Conservation (phyloP, 2,888 invertebrate genomes). For the Acronicta psi region DNA sequence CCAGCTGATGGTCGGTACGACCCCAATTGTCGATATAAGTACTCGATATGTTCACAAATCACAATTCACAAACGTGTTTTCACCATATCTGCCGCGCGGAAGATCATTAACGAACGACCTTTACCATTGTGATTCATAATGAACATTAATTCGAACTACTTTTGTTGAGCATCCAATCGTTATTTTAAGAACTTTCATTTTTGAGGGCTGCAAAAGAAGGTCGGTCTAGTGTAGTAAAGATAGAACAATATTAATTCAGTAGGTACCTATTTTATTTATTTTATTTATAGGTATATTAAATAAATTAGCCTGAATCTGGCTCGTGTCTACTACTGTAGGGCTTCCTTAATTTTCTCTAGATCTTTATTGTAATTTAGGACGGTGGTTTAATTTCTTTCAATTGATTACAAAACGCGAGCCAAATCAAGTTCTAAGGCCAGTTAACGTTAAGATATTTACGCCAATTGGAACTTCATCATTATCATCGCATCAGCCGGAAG, state of each 20-base stretch:
- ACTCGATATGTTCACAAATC: slow-evolving; percentile 38
- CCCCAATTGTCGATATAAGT: slow-evolving; percentile 22
- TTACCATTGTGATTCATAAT: slow-evolving; percentile 48
- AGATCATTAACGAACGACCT: slow-evolving; percentile 53
- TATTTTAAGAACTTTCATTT: slow-evolving; percentile 25
- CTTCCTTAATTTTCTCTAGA: neutral
- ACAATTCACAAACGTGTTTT: slow-evolving; percentile 59
- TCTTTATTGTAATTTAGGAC: too few species aligned
- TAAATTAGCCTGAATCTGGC: too few species aligned
- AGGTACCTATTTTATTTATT: too few species aligned
- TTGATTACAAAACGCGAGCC: too few species aligned
- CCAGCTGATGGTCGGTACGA: slow-evolving; percentile 34
- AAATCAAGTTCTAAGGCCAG: too few species aligned
- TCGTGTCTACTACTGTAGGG: neutral
- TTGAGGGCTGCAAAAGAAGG: neutral
- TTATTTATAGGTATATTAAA: too few species aligned
- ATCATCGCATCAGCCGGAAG: too few species aligned
- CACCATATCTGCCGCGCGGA: slow-evolving; percentile 51
- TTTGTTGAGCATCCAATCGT: slow-evolving; percentile 31
- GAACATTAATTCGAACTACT: slow-evolving; percentile 35
- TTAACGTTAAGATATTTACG: too few species aligned
- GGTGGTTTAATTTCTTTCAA: too few species aligned
- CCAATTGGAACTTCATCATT: too few species aligned
- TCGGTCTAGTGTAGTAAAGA: too few species aligned
- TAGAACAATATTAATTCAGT: too few species aligned